Base-by-base conservation (phyloP, 2,888 invertebrate species). In the Gisinianus flammeolus region DNA sequence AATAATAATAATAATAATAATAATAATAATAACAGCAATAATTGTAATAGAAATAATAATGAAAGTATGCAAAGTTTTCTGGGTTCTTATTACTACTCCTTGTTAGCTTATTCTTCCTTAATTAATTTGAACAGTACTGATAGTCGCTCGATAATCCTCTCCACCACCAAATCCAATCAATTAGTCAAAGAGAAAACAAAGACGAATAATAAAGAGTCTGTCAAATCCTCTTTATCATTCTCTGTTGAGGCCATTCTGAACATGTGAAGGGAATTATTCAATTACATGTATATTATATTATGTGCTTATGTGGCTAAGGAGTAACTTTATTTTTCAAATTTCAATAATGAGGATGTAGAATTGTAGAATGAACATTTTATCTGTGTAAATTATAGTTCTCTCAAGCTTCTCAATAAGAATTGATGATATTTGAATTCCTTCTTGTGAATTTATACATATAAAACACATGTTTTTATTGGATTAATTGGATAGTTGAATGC, bases 181-280 rank as follows among this genome's bases (percentile, higher is more conserved):
- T 44, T 58, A 16, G 44, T 58, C 22, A 58, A 58, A 58, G 6
- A 22, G 8, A 58, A 19, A n/a, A 3, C 58, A 58, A 8, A 10
- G 2, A 24, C 5, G 8, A 58, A 30, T 30, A 31, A 30, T 31
- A 33, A 74, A 33, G 28, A 31, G 22, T 58, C 35, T 22, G 44
- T 44, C 67, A 56, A 66, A 33, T 58, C 56, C 31, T 89, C 89
- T 83, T 86, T 91, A 52, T 90, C 90, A 0, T 91, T 91, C 86
- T 91, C 91, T 16, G 91, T 91, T n/a, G 91, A 91, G 85, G 91
- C 92, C n/a, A 91, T 92, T 75, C 73, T 81, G n/a, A 78, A 77
- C 19, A 79, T 74, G 67, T 81, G 70, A 79, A 44, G 12, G n/a
- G n/a, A n/a, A n/a, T n/a, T 70, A 5, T 44, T 24, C 10, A 12